These are phyloP conservation scores for Sinosuthora webbiana DNA, from an alignment of 2,113 vertebrate genomes.

Conservation along the genomic window DNA sequence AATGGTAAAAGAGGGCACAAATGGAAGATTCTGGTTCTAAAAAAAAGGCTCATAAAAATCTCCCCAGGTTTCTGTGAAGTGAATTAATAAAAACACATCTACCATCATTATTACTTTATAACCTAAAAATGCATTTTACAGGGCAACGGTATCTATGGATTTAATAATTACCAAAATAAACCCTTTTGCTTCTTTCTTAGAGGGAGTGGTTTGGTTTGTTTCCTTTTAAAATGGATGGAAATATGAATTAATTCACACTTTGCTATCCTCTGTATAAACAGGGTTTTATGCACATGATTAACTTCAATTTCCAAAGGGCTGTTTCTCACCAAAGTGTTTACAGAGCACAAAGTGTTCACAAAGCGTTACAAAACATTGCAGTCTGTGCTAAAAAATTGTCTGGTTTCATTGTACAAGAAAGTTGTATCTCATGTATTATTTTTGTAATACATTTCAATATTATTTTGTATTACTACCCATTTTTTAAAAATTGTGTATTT, in stretches of 20 bases:
- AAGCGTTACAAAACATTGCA: neutral
- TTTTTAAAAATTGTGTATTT: neutral
- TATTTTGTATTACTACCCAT: neutral
- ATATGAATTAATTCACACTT: neutral
- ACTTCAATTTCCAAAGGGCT: neutral
- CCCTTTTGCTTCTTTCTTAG: neutral
- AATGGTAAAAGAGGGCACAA: neutral
- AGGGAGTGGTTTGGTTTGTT: neutral
- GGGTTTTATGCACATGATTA: neutral
- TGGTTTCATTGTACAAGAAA: neutral
- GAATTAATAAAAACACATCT: neutral
- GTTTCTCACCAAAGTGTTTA: neutral
- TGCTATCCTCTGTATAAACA: neutral
- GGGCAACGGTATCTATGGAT: rapidly evolving
- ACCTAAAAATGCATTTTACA: neutral
- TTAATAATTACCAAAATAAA: neutral
- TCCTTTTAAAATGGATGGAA: neutral
- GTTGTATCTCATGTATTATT: neutral
- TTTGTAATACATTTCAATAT: neutral
- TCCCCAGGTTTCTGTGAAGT: neutral
- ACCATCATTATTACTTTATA: neutral
- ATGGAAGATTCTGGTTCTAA: neutral
- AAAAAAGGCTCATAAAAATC: neutral
- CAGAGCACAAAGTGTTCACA: neutral
- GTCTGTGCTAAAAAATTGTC: neutral